Conservation (phyloP, 2,888 invertebrate genomes). For the Drosophila subsilvestris region DNA sequence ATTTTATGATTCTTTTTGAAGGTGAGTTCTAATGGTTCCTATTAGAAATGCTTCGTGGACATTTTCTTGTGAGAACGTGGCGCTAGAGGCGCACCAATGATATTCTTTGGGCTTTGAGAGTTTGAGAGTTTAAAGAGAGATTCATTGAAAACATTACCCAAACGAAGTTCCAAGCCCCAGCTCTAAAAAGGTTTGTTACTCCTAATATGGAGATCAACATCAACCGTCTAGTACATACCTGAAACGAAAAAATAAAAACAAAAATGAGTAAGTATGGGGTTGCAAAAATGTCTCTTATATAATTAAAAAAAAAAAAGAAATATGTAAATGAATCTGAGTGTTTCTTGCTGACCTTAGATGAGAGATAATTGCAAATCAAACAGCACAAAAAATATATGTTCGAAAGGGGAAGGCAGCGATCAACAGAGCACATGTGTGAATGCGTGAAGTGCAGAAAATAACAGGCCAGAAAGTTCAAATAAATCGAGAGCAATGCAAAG, state of each 20-base stretch:
- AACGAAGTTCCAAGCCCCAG: not conserved
- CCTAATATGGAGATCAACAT: no score
- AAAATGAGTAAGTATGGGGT: slow-evolving; percentile 48
- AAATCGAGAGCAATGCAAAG: slow-evolving; percentile 10
- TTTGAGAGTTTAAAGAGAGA: no score
- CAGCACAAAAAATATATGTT: slow-evolving; percentile 50
- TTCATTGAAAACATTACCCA: not conserved
- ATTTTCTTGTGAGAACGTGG: not conserved
- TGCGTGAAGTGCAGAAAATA: no score
- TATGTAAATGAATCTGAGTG: slow-evolving; percentile 35
- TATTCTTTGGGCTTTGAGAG: not conserved
- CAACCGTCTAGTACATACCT: slow-evolving; percentile 21
- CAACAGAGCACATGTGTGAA: slow-evolving; percentile 11
- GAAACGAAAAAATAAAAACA: slow-evolving; percentile 18
- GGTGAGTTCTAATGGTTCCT: slow-evolving; percentile 10
- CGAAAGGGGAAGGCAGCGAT: slow-evolving; percentile 46
- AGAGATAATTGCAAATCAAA: slow-evolving; percentile 63
- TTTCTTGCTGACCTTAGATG: slow-evolving; percentile 38
- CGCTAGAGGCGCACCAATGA: not conserved
- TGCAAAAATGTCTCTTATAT: slow-evolving; percentile 44
- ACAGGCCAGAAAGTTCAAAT: no score
- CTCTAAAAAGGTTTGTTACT: not conserved
- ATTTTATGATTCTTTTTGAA: not conserved
- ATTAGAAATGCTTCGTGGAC: not conserved
- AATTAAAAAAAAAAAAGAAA: slow-evolving; percentile 28